Evolutionary conservation across 1,140 invertebrate genomes (phyloP).

Genomic region (Panagrolaimus sp.): DNA sequence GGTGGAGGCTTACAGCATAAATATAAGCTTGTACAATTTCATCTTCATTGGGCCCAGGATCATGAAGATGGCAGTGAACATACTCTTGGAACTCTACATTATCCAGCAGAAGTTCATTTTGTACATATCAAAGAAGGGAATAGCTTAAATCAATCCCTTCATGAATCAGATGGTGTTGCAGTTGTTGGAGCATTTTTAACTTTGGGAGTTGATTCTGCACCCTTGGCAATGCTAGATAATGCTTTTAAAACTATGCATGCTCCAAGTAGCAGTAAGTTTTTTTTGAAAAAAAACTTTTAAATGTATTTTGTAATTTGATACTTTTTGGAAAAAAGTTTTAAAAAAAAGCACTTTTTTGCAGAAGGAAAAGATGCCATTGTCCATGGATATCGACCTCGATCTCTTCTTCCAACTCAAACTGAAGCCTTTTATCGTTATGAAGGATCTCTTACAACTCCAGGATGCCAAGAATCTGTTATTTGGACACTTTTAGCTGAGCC

Average conservation of each 20-base stretch:
- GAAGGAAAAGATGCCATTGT: constrained; percentile 13
- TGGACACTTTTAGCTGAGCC: constrained; percentile 77
- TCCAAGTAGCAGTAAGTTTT: constrained; percentile 26
- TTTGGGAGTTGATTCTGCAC: constrained; percentile 24
- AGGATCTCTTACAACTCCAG: constrained; percentile 83
- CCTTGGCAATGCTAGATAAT: background rate
- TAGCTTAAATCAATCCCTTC: constrained; percentile 24
- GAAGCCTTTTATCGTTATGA: constrained; percentile 68
- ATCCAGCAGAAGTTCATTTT: constrained; percentile 58
- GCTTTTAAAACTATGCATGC: constrained; percentile 24
- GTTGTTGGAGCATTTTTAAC: constrained; percentile 54
- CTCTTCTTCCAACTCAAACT: constrained; percentile 39
- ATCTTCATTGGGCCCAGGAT: constrained; percentile 79
- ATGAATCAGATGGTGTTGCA: constrained; percentile 49
- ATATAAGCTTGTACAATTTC: constrained; percentile 74
- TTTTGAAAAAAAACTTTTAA: no score
- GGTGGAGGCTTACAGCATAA: constrained; percentile 69
- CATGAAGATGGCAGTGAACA: constrained; percentile 79
- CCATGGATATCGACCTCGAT: constrained; percentile 27
- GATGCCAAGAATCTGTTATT: constrained; percentile 77
- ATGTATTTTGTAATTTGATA: no score
- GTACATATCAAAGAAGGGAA: constrained; percentile 54
- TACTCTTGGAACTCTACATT: constrained; percentile 68
- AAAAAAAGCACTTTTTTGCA: constrained; percentile 11
- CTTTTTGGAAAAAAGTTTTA: constrained; percentile 11